Conservation (phyloP, 2,797 vertebrate species). For the Onychomys torridus region DNA sequence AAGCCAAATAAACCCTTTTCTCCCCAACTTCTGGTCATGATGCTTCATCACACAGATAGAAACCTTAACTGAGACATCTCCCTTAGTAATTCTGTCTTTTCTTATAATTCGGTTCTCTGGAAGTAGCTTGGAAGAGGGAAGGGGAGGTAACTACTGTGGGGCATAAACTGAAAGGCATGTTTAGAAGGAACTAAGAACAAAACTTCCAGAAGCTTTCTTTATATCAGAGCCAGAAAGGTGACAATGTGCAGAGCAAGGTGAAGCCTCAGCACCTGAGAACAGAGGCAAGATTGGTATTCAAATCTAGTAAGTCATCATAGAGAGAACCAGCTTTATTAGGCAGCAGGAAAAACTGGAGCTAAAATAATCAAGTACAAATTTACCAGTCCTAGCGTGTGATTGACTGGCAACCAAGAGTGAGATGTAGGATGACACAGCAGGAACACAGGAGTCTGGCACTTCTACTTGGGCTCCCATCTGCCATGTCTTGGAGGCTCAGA, state of each 20-base stretch:
- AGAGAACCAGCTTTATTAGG: slow-evolving; percentile 37
- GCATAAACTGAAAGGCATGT: not conserved
- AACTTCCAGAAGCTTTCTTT: not conserved
- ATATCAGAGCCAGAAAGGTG: not conserved
- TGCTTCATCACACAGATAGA: not conserved
- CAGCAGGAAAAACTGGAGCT: slow-evolving; percentile 31
- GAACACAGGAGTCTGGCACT: slow-evolving; percentile 71
- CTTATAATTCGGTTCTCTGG: not conserved
- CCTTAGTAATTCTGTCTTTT: not conserved
- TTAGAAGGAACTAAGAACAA: not conserved
- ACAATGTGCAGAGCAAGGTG: not conserved
- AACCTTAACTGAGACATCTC: not conserved
- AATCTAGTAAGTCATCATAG: not conserved
- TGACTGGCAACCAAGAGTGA: slow-evolving; percentile 51
- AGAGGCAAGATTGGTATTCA: not conserved
- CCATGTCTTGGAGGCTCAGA: slow-evolving; percentile 48
- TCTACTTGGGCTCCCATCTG: slow-evolving; percentile 71
- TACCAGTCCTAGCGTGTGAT: slow-evolving; percentile 10
- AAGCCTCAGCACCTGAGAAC: not conserved
- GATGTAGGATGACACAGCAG: not conserved
- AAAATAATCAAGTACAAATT: slow-evolving; percentile 46
- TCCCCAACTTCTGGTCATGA: not conserved
- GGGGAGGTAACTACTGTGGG: not conserved
- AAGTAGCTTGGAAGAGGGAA: not conserved
- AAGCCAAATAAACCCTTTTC: not conserved